Conservation (phyloP, 2,797 vertebrate species). For the Lacerta bilineata region DNA sequence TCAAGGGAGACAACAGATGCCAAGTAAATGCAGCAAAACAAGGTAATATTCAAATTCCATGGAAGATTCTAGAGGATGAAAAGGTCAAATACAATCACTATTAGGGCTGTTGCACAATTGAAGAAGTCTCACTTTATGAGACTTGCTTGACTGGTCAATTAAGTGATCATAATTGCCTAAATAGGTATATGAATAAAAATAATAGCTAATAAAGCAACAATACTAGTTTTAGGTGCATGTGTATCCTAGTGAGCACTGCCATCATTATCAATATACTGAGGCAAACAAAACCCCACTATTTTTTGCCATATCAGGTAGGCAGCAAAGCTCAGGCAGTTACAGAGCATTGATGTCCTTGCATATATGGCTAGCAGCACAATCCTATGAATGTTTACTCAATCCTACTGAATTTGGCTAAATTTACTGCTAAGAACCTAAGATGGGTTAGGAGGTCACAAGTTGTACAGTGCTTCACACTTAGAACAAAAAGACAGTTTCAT, state of each 20-base stretch:
- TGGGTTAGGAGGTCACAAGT: neutral
- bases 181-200: neutral
- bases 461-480: neutral
- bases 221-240: too few relatives aligned
- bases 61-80: neutral
- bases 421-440: neutral
- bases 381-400: neutral
- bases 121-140: neutral
- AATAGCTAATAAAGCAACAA: neutral
- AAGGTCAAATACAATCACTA: neutral
- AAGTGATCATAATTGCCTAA: neutral
- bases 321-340: neutral
- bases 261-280: neutral
- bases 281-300: neutral
- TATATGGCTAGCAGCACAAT: neutral
- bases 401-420: neutral
- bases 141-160: neutral
- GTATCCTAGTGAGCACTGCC: neutral
- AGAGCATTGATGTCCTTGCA: neutral
- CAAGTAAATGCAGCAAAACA: constrained; percentile 10
- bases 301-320: neutral
- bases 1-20: neutral
- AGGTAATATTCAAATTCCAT: neutral
- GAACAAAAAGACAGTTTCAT: neutral
- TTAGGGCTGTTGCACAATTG: neutral